Percentiles rank a stretch among this genome's conserved stretches.
Evolutionary conservation across 2,113 vertebrate genomes (phyloP).

Genomic region (Laticauda colubrina): DNA sequence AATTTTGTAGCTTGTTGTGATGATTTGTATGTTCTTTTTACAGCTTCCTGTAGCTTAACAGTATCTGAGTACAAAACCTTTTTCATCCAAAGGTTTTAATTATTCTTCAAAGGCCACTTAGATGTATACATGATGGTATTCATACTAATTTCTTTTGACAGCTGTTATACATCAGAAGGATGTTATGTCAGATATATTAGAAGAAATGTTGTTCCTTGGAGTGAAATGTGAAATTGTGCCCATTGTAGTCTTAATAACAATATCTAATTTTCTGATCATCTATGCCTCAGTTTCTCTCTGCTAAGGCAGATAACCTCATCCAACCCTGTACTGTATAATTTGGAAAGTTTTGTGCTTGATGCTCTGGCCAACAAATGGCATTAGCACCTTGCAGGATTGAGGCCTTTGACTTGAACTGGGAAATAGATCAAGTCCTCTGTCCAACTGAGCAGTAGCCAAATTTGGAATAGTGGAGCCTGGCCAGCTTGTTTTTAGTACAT

Average conservation of each 20-base stretch:
- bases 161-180: not conserved
- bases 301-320: not conserved
- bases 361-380: not conserved
- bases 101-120: not conserved
- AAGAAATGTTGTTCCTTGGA: not conserved
- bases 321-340: not conserved
- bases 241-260: not conserved
- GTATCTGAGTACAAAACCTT: not conserved
- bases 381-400: not conserved
- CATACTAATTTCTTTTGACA: not conserved
- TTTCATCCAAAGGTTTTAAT: not conserved
- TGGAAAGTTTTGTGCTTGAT: not conserved
- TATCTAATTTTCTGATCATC: not conserved
- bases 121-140: not conserved
- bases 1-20: not conserved
- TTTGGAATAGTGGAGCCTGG: not conserved
- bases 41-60: not conserved
- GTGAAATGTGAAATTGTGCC: not conserved
- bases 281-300: not conserved
- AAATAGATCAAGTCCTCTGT: not conserved
- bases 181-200: not conserved
- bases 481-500: slow-evolving; percentile 14
- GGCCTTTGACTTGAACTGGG: not conserved
- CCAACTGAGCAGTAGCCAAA: not conserved
- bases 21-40: not conserved